Evolutionary conservation across 2,113 vertebrate species (phyloP).

Genomic region (Casuarius casuarius): DNA sequence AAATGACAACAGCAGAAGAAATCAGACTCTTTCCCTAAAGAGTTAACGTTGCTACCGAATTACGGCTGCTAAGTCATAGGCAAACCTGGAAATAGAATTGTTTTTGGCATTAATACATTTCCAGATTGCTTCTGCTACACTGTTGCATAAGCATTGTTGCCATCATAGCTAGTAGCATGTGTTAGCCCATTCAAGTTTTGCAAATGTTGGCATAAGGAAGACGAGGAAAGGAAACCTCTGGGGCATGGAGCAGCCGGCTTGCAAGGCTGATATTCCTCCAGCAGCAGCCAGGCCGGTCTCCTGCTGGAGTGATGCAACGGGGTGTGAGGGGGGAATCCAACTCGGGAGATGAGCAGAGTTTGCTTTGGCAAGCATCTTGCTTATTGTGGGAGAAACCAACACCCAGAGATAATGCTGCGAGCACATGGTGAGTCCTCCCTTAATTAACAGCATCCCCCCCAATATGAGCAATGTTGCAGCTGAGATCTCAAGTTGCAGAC

Average conservation of each 20-base stretch:
- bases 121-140: conserved; percentile 42
- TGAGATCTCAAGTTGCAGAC: not conserved
- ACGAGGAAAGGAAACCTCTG: conserved; percentile 23
- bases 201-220: conserved; percentile 6
- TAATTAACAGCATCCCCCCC: not conserved
- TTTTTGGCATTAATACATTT: not conserved
- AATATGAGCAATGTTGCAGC: not conserved
- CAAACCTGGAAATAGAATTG: not conserved
- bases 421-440: not conserved
- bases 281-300: not conserved
- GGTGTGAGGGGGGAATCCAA: not conserved
- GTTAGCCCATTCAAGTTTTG: conserved; percentile 43
- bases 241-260: not conserved
- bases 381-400: not conserved
- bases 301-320: not conserved
- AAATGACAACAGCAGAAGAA: not conserved
- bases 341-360: not conserved
- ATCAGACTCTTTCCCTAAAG: not conserved
- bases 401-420: not conserved
- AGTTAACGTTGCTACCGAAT: not conserved
- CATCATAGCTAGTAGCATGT: not conserved
- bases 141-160: conserved; percentile 8
- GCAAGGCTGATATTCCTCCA: not conserved
- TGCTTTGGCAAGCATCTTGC: not conserved
- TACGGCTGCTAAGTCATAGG: not conserved